Evolutionary conservation across 2,113 vertebrate species (phyloP).

Genomic region (Pteropus alecto): DNA sequence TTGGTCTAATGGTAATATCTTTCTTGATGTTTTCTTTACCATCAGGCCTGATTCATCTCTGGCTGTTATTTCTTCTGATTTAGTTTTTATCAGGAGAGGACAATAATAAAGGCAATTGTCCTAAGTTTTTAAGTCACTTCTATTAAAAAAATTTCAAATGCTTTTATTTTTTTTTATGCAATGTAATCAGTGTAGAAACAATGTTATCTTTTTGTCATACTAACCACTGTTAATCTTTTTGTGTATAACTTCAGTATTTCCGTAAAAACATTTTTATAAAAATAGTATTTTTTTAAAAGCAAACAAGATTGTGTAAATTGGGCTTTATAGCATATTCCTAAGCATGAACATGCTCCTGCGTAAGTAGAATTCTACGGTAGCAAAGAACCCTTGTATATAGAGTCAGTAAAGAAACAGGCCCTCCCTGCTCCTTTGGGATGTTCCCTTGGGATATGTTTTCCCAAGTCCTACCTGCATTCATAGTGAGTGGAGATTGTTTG

Average conservation of each 20-base stretch:
- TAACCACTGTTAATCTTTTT: not conserved
- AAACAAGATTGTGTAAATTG: not conserved
- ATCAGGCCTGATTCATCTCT: not conserved
- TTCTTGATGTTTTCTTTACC: not conserved
- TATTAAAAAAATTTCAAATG: not conserved
- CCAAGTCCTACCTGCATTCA: not conserved
- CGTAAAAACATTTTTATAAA: not conserved
- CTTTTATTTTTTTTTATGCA: not conserved
- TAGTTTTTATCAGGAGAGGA: not conserved
- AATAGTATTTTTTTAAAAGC: not conserved
- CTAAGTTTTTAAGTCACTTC: not conserved
- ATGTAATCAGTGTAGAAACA: not conserved
- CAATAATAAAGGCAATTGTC: slow-evolving; percentile 5
- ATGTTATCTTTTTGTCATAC: not conserved
- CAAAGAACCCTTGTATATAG: not conserved
- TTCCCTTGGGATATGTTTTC: not conserved
- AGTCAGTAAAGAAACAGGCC: not conserved
- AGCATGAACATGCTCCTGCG: not conserved
- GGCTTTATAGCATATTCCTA: not conserved
- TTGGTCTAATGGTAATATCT: not conserved
- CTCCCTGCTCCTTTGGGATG: not conserved
- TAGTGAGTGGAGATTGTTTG: not conserved
- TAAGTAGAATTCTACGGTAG: not conserved
- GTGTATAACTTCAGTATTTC: not conserved
- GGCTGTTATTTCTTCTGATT: not conserved